Evolutionary conservation across 1,140 invertebrate genomes (phyloP).

Genomic region (Ganaspis sp.): DNA sequence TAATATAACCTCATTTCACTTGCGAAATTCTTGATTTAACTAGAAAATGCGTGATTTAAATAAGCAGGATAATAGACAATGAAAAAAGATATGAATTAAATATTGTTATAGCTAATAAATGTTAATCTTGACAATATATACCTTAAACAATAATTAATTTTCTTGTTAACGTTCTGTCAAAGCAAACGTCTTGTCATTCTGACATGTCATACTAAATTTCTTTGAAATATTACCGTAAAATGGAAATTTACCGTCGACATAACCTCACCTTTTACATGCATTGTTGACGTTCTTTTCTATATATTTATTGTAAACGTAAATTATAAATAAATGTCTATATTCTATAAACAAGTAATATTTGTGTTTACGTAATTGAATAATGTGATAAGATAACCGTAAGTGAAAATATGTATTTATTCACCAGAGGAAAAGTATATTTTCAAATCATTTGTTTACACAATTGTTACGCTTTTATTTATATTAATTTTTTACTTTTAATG

Average conservation of each 20-base stretch:
- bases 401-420: no score
- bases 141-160: neutral
- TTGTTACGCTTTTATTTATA: no score
- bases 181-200: neutral
- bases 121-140: neutral
- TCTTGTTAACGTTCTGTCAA: neutral
- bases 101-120: neutral
- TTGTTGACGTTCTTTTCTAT: constrained; percentile 31
- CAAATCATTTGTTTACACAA: no score
- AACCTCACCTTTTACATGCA: constrained; percentile 37
- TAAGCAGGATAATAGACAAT: neutral
- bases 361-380: no score
- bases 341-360: constrained; percentile 16
- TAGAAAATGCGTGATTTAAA: neutral
- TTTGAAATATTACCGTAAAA: neutral
- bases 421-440: no score
- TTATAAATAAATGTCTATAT: no score
- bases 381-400: no score
- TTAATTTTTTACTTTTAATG: no score
- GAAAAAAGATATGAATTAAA: neutral
- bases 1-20: neutral
- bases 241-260: neutral
- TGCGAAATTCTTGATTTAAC: neutral
- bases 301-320: no score
- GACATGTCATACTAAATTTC: neutral